Conservation (phyloP, 2,797 vertebrate genomes). For the Gephyroberyx darwinii region DNA sequence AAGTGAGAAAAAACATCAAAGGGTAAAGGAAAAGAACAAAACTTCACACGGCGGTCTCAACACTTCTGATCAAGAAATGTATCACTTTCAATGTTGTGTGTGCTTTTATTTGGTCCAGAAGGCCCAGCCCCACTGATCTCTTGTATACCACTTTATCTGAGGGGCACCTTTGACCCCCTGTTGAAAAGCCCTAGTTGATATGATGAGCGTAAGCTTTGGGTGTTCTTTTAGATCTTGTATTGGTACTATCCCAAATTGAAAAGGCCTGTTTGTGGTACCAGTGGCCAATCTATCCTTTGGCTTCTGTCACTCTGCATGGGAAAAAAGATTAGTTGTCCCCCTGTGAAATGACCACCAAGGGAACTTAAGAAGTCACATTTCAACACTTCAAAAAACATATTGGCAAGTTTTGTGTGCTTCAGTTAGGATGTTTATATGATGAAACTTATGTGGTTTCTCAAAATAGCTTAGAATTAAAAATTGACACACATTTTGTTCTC, state of each 20-base stretch:
- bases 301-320: conserved; percentile 91
- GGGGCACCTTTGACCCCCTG: conserved; percentile 93
- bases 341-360: conserved; percentile 84
- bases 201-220: conserved; percentile 90
- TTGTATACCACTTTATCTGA: conserved; percentile 97
- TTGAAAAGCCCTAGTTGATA: conserved; percentile 91
- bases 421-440: background rate
- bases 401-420: conserved; percentile 84
- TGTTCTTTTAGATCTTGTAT: conserved; percentile 93
- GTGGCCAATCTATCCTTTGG: conserved; percentile 89
- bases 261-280: conserved; percentile 90
- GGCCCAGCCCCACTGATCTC: conserved; percentile 91
- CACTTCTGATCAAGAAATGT: conserved; percentile 83
- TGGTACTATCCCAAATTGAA: conserved; percentile 91
- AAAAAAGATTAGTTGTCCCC: conserved; percentile 93
- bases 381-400: conserved; percentile 85
- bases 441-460: background rate
- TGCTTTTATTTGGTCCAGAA: conserved; percentile 84
- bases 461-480: background rate
- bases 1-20: conserved; percentile 78
- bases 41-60: conserved; percentile 62
- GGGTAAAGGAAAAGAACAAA: conserved; percentile 63
- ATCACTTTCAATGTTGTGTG: conserved; percentile 73
- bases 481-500: conserved; percentile 9
- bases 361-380: conserved; percentile 87